Percentiles rank a stretch among this genome's conserved stretches.
Conservation (phyloP, 2,888 invertebrate species). For the Laspeyria flexula region DNA sequence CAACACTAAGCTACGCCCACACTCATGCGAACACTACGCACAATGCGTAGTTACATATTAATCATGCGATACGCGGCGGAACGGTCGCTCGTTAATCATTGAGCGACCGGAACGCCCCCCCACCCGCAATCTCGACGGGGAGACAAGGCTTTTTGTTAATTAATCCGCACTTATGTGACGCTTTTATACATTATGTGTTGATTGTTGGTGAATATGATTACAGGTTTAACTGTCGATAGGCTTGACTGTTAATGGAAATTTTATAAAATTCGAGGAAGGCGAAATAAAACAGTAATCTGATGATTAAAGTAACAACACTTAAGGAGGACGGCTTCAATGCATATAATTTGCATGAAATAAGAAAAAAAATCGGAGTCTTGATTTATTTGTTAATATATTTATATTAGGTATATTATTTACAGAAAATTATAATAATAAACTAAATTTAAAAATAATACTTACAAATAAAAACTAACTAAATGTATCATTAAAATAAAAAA, state of each 20-base stretch:
- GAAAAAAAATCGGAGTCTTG: no score
- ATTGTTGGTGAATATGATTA: constrained; percentile 29
- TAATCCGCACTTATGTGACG: constrained; percentile 69
- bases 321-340: no score
- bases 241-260: not conserved
- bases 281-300: no score
- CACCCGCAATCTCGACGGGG: constrained; percentile 57
- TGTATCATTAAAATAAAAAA: no score
- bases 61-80: constrained; percentile 78
- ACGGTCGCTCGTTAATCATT: constrained; percentile 80
- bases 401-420: no score
- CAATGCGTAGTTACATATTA: constrained; percentile 77
- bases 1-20: constrained; percentile 44
- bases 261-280: no score
- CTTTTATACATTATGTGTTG: constrained; percentile 51
- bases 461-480: no score
- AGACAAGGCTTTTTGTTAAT: constrained; percentile 80
- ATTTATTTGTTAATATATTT: no score
- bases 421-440: no score
- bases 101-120: constrained; percentile 68
- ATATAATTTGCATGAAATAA: no score
- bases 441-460: no score
- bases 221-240: not conserved
- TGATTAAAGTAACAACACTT: no score
- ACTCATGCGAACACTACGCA: constrained; percentile 52